These are phyloP conservation scores for Oreochromis aureus DNA, from an alignment of 2,113 vertebrate species.

Conservation along the genomic window DNA sequence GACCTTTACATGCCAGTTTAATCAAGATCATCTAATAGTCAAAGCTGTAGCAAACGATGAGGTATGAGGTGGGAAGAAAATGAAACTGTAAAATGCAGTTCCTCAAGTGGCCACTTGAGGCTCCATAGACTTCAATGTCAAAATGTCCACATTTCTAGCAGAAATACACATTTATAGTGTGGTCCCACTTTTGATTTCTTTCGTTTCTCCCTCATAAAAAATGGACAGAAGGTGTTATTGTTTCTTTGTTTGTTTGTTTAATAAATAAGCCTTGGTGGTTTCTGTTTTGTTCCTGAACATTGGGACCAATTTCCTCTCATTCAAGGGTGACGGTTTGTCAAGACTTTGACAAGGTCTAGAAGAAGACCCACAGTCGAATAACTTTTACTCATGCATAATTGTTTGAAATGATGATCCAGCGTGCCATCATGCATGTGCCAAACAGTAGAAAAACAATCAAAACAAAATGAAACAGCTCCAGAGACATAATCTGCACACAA, in stretches of 20 bases:
- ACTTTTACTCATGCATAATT: background rate
- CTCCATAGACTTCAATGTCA: background rate
- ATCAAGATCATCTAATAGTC: too few relatives aligned
- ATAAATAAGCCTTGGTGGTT: background rate
- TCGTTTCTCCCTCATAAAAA: background rate
- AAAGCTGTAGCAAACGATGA: background rate
- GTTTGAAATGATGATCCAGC: background rate
- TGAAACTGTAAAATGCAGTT: background rate
- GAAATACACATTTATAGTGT: background rate
- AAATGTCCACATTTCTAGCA: background rate
- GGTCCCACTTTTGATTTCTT: background rate
- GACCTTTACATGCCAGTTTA: too few relatives aligned
- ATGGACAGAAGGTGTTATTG: background rate
- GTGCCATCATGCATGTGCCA: background rate
- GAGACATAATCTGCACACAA: background rate
- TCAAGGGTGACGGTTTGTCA: background rate
- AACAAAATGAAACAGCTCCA: background rate
- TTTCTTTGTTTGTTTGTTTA: background rate
- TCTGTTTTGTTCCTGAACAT: background rate
- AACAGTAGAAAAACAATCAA: background rate
- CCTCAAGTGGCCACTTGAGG: accelerated
- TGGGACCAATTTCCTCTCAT: background rate
- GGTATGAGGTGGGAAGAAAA: background rate
- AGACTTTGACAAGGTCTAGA: background rate
- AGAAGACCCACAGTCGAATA: background rate